Evolutionary conservation across 2,113 vertebrate genomes (phyloP), one percentile per base, ranked within the genome.

Genomic region (Clarias gariepinus): DNA sequence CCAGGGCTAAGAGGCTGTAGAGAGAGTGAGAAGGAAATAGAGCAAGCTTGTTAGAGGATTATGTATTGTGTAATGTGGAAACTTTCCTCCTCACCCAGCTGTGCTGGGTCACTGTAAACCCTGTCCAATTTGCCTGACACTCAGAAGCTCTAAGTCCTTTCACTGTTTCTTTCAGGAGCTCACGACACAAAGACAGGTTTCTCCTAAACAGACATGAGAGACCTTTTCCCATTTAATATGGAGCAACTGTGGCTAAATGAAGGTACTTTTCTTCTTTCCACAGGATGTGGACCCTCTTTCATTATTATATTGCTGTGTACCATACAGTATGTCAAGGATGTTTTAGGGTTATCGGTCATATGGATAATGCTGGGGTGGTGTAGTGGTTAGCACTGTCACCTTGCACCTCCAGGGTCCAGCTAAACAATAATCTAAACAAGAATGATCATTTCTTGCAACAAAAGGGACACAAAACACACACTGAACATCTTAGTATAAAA

Each of bases 91-190:
- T 41, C 15, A 15, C 36, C 71, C n/a, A 12, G 60, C 83, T 82
- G 81, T 82, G 61, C 81, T 85, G 73, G 60, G 83, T 85, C 71
- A 78, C 3, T 64, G 58, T 63, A 61, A 53, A 73, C 60, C 19
- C 28, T 57, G 21, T 71, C n/a, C 41, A 52, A 53, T 78, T 41
- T 78, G 73, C n/a, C 41, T 78, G 73, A 53, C 71, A 64, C 41
- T 52, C 58, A 53, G 30, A 64, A 77, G 58, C 18, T 53, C 69
- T n/a, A 21, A 60, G 33, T 71, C 30, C 33, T 84, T 36, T 30
- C 6, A 30, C 33, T 60, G 57, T 19, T 60, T 66, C 25, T 25
- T 85, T 53, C 15, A 11, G 10, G 60, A 47, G 25, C 15, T 52
- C 61, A 41, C n/a, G 23, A 8, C 16, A 60, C 23, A 28, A 18